These are phyloP conservation scores for Priocnemis perturbator DNA, from an alignment of 2,888 invertebrate species.

Conservation along the genomic window DNA sequence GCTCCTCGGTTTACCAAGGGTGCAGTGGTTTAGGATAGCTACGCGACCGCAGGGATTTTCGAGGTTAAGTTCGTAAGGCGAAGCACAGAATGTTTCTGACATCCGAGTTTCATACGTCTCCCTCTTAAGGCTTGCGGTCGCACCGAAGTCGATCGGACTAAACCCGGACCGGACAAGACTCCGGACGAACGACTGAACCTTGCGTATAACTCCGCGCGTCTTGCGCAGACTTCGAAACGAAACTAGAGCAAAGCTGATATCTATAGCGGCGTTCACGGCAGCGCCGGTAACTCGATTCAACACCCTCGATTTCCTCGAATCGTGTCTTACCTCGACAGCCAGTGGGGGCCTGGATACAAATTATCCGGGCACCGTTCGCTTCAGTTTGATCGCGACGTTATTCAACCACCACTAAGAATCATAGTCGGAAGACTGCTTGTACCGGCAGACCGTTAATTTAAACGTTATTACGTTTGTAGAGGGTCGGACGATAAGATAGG, in stretches of 20 bases:
- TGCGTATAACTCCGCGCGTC: conserved; percentile 38
- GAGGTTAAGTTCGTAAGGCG: conserved; percentile 34
- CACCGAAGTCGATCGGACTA: conserved; percentile 35
- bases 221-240: conserved; percentile 26
- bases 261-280: no score
- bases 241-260: conserved; percentile 12
- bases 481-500: no score
- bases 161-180: conserved; percentile 37
- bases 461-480: no score
- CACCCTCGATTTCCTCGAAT: no score
- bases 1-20: conserved; percentile 13
- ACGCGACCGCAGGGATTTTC: conserved; percentile 26
- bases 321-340: no score
- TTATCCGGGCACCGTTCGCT: no score
- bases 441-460: no score
- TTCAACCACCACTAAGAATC: no score
- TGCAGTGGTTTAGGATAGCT: conserved; percentile 28
- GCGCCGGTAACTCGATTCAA: no score
- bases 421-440: no score
- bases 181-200: conserved; percentile 33
- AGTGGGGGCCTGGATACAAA: no score
- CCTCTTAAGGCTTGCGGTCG: conserved; percentile 5
- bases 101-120: conserved; percentile 32
- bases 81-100: conserved; percentile 42
- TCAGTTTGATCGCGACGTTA: no score